These are phyloP conservation scores for Pseudomyrmex pallidus DNA, from an alignment of 1,140 invertebrate species.

Conservation along the genomic window DNA sequence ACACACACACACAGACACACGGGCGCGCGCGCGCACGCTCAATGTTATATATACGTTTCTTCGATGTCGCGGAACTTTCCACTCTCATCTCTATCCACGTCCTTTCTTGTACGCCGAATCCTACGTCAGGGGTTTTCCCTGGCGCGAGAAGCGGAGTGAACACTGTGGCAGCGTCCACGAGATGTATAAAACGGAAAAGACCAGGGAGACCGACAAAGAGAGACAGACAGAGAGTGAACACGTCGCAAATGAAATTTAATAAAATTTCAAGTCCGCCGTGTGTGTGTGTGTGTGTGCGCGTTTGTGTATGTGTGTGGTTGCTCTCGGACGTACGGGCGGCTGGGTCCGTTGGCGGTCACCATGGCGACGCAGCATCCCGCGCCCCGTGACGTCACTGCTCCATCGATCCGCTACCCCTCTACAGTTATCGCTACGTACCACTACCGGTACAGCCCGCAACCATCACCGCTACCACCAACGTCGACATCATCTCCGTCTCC, in stretches of 20 bases:
- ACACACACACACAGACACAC: no score
- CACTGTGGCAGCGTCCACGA: slow-evolving; percentile 22
- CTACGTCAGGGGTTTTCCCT: slow-evolving; percentile 31
- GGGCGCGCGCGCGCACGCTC: no score
- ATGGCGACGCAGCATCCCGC: slow-evolving; percentile 84
- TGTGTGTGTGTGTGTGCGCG: slow-evolving; percentile 54
- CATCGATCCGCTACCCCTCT: slow-evolving; percentile 83
- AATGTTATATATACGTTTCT: no score
- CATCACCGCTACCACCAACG: slow-evolving; percentile 45
- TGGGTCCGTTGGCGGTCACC: slow-evolving; percentile 85
- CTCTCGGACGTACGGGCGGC: slow-evolving; percentile 70
- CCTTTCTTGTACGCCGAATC: no score
- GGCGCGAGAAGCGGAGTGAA: slow-evolving; percentile 33
- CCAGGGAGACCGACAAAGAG: not conserved
- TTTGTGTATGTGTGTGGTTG: slow-evolving; percentile 29
- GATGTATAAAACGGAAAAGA: not conserved
- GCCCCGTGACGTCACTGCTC: slow-evolving; percentile 84
- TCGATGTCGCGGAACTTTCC: slow-evolving; percentile 8
- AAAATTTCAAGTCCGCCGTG: slow-evolving; percentile 83
- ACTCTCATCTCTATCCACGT: not conserved
- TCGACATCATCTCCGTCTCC: not conserved
- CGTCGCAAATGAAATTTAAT: slow-evolving; percentile 83
- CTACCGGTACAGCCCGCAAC: slow-evolving; percentile 59
- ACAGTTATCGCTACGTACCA: slow-evolving; percentile 70
- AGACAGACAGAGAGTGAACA: slow-evolving; percentile 57